phyloP scores from a whole-genome alignment of 2,113 vertebrate genomes.

The Oenanthe melanoleuca region DNA sequence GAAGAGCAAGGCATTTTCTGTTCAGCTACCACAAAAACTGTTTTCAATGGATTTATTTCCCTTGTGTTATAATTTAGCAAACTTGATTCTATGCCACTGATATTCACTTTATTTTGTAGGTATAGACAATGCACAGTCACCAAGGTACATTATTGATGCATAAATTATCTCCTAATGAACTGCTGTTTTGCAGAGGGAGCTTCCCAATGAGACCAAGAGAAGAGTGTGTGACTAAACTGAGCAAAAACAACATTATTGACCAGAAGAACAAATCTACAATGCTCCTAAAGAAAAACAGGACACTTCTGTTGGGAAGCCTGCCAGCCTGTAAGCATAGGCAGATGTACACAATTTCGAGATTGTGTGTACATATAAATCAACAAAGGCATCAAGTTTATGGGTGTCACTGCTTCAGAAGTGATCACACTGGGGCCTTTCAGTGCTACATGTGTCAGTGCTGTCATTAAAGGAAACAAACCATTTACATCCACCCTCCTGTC shows the following conservation, averaged over 20 bases:
- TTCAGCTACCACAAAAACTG: background rate
- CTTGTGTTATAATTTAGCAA: background rate
- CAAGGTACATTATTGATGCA: background rate
- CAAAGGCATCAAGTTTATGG: background rate
- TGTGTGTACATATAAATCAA: background rate
- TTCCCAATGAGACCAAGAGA: background rate
- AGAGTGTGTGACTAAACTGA: background rate
- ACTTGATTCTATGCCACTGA: background rate
- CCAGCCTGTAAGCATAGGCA: background rate
- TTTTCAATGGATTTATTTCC: slow-evolving; percentile 30
- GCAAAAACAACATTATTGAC: background rate
- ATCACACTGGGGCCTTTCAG: background rate
- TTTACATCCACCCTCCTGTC: rapidly evolving
- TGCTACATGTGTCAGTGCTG: background rate
- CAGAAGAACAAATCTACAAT: background rate
- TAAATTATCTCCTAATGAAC: background rate
- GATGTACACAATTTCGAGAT: background rate
- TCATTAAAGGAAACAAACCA: rapidly evolving
- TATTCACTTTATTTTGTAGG: background rate
- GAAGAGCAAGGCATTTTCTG: slow-evolving; percentile 19
- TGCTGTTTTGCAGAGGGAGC: background rate
- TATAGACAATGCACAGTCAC: background rate
- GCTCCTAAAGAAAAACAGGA: background rate
- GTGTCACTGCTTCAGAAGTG: background rate
- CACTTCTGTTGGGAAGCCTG: background rate